Evolutionary conservation across 30 jellyfish, hydroid and myxozoan species (phyloP).

Genomic region (Sanderia malayensis): DNA sequence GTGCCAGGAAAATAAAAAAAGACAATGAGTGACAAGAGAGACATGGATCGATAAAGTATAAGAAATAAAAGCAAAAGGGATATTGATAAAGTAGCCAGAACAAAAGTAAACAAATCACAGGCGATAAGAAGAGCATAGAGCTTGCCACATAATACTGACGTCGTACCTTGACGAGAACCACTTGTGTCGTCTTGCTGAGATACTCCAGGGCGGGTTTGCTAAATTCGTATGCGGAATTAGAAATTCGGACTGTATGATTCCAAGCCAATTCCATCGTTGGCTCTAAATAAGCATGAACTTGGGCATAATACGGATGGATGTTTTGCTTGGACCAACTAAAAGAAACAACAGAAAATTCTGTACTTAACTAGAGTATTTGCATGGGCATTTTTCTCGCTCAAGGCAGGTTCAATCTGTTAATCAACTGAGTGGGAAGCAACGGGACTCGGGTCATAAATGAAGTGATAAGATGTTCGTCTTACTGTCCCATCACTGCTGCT

Average conservation of each 20-base stretch:
- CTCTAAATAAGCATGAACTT: constrained; percentile 60
- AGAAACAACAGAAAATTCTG: background rate
- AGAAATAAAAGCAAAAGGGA: background rate
- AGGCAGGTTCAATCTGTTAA: no score
- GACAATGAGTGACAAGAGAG: background rate
- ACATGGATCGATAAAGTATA: background rate
- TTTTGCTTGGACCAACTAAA: constrained; percentile 27
- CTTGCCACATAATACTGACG: no score
- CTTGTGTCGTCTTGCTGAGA: constrained; percentile 34
- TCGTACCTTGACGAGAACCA: constrained; percentile 71
- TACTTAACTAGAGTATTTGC: no score
- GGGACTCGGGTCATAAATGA: no score
- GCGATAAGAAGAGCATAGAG: no score
- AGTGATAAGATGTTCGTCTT: no score
- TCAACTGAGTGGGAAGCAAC: no score
- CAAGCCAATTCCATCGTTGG: constrained; percentile 67
- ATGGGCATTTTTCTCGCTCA: no score
- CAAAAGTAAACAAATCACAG: background rate
- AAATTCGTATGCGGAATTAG: constrained; percentile 37
- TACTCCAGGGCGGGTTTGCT: constrained; percentile 56
- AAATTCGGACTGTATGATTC: constrained; percentile 21
- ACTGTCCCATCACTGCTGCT: constrained; percentile 32
- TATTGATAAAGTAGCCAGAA: background rate
- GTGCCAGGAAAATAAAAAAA: no score
- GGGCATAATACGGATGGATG: constrained; percentile 56